Evolutionary conservation across 2,797 vertebrate species (phyloP).

Genomic region (Ptychadena robeensis): DNA sequence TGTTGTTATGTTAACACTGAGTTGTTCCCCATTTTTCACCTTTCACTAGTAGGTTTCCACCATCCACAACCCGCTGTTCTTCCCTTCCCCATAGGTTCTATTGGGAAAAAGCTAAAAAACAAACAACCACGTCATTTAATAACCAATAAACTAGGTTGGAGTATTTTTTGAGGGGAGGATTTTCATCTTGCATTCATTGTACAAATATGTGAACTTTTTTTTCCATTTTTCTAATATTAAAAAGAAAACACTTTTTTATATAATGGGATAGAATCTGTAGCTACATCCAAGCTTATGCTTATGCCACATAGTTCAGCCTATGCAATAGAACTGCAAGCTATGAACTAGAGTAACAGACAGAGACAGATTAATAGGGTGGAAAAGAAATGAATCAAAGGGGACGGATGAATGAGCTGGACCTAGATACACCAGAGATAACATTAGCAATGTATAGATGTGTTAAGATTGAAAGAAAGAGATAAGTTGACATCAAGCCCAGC

Average conservation of each 20-base stretch:
- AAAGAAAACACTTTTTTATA: not conserved
- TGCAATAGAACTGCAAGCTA: not conserved
- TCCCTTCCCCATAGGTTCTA: no score
- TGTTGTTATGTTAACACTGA: no score
- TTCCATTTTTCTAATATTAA: not conserved
- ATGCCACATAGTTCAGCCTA: not conserved
- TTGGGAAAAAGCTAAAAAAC: no score
- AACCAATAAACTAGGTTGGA: no score
- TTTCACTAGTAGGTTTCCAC: no score
- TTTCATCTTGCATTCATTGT: no score
- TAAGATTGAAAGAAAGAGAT: not conserved
- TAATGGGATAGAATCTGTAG: not conserved
- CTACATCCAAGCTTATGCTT: not conserved
- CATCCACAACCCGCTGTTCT: no score
- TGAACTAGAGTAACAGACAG: slow-evolving; percentile 14
- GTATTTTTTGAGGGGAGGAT: no score
- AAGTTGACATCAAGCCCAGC: not conserved
- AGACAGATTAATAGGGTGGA: slow-evolving; percentile 14
- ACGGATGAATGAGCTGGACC: slow-evolving; percentile 30
- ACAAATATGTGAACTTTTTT: no score
- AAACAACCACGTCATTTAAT: no score
- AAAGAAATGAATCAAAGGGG: slow-evolving; percentile 19
- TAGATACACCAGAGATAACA: slow-evolving; percentile 24
- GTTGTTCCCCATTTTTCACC: no score
- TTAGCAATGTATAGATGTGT: slow-evolving; percentile 16